phyloP scores from a whole-genome alignment of 1,140 invertebrate species.

The Nymphalis io region DNA sequence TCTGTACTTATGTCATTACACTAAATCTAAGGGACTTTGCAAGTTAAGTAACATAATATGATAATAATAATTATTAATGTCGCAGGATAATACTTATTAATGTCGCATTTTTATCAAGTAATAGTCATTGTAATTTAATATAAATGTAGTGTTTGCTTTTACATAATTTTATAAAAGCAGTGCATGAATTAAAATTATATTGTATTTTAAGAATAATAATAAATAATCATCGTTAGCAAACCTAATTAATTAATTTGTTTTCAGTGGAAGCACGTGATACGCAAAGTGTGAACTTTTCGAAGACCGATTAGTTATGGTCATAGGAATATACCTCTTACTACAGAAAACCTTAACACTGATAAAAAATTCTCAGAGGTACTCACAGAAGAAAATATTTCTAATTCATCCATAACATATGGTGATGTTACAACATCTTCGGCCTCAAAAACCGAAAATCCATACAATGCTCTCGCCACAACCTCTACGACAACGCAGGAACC shows the following conservation, averaged over 20 bases:
- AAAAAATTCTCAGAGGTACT: slow-evolving; percentile 1
- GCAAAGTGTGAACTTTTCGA: slow-evolving; percentile 19
- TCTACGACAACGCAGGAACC: too few relatives aligned
- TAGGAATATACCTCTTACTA: not conserved
- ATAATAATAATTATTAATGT: not conserved
- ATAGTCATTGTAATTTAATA: too few relatives aligned
- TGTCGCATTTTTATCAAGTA: too few relatives aligned
- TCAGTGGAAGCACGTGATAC: slow-evolving; percentile 24
- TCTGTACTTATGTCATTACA: not conserved
- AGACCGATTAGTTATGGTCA: slow-evolving; percentile 18
- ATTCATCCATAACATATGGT: not conserved
- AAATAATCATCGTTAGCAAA: too few relatives aligned
- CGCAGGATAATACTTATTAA: too few relatives aligned
- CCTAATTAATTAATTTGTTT: not conserved
- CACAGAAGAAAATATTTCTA: not conserved
- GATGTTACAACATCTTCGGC: not conserved
- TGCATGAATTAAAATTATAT: too few relatives aligned
- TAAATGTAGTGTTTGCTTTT: too few relatives aligned
- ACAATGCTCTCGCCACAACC: too few relatives aligned
- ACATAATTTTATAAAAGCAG: too few relatives aligned
- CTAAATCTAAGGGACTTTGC: too few relatives aligned
- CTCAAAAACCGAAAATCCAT: not conserved
- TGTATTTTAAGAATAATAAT: too few relatives aligned
- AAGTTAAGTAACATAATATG: not conserved
- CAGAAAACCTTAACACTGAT: not conserved